Percentiles rank a stretch among this genome's conserved stretches.
These are phyloP conservation scores for Drosophila histrio DNA, from an alignment of 2,888 invertebrate species.

Conservation along the genomic window DNA sequence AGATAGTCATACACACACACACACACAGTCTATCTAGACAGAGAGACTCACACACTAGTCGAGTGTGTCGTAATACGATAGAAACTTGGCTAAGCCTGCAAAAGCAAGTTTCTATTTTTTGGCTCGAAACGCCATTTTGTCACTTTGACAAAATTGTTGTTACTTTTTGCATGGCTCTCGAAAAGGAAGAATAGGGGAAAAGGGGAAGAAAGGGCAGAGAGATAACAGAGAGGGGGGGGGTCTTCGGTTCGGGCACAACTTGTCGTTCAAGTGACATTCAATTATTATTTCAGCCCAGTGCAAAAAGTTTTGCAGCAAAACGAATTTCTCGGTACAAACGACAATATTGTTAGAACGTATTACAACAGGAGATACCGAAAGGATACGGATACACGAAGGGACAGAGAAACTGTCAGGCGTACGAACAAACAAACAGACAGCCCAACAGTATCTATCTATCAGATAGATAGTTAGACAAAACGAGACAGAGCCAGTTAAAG, in stretches of 20 bases:
- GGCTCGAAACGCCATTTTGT: conserved; percentile 71
- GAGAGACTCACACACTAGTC: conserved; percentile 11
- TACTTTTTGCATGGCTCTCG: conserved; percentile 42
- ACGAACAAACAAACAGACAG: conserved; percentile 9
- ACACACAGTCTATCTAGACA: conserved; percentile 4
- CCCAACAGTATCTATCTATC: conserved; percentile 8
- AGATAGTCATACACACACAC: conserved; percentile 11
- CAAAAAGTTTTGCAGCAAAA: conserved; percentile 61
- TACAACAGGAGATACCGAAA: conserved; percentile 42
- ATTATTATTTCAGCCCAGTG: conserved; percentile 77
- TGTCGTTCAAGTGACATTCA: conserved; percentile 80
- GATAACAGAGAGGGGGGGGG: background rate
- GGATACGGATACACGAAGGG: conserved; percentile 32
- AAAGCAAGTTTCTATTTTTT: conserved; percentile 69
- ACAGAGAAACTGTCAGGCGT: conserved; percentile 22
- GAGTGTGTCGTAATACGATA: conserved; percentile 28
- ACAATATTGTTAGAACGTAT: conserved; percentile 76
- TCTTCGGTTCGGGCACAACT: conserved; percentile 43
- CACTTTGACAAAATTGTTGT: conserved; percentile 78
- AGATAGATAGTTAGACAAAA: conserved; percentile 34
- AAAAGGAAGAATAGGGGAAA: background rate
- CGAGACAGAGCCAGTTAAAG: background rate
- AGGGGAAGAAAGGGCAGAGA: too few relatives aligned
- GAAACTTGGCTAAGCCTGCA: conserved; percentile 62
- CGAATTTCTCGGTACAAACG: conserved; percentile 49